phyloP scores from a whole-genome alignment of 1,140 invertebrate species.

The Solenopsis fugax region DNA sequence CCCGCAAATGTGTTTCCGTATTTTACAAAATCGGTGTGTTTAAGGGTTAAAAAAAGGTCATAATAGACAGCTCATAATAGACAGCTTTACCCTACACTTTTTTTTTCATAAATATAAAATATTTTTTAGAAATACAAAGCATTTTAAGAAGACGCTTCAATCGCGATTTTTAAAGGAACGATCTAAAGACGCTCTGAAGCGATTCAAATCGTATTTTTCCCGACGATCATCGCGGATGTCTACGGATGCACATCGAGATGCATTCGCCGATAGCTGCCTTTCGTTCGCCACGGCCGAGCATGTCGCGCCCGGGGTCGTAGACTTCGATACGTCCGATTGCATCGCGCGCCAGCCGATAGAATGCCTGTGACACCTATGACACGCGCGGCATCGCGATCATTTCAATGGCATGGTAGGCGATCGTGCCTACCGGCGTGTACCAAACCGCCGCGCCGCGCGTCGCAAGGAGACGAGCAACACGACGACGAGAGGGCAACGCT shows the following conservation, averaged over 20 bases:
- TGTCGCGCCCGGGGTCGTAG: slow-evolving; percentile 14
- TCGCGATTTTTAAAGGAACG: background rate
- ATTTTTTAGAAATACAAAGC: background rate
- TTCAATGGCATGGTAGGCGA: slow-evolving; percentile 5
- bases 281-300: background rate
- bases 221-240: background rate
- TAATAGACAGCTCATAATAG: too few species aligned
- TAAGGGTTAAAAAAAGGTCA: too few species aligned
- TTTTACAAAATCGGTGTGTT: too few species aligned
- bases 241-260: slow-evolving; percentile 11
- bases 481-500: slow-evolving; percentile 2
- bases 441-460: background rate
- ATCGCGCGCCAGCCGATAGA: slow-evolving; percentile 16
- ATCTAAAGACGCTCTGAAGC: background rate
- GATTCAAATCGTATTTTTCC: slow-evolving; percentile 20
- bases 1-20: too few species aligned
- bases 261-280: slow-evolving; percentile 22
- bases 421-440: slow-evolving; percentile 31
- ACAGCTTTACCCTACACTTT: too few species aligned
- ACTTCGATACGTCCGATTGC: slow-evolving; percentile 29
- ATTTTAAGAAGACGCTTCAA: background rate
- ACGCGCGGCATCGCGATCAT: slow-evolving; percentile 32
- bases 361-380: slow-evolving; percentile 42
- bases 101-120: too few species aligned
- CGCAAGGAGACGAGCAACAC: slow-evolving; percentile 21